Evolutionary conservation across 2,888 invertebrate genomes (phyloP).

Genomic region (Drosophila prolongata): DNA sequence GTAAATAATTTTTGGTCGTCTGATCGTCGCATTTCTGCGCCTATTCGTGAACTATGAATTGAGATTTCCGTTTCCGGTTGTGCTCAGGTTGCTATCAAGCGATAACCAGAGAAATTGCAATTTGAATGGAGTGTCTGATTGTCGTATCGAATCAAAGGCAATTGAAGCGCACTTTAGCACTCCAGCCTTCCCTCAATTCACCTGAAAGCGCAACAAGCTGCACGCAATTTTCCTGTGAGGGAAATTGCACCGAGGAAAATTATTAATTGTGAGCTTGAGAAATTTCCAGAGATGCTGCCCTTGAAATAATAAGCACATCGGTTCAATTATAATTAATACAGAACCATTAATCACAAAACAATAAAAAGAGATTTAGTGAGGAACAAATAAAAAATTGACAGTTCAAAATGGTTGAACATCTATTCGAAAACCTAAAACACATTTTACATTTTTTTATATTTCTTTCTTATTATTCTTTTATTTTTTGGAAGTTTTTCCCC

Average conservation of each 20-base stretch:
- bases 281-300: neutral
- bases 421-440: no score
- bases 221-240: conserved; percentile 33
- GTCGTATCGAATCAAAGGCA: conserved; percentile 41
- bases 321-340: no score
- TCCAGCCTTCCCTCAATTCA: conserved; percentile 5
- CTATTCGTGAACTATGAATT: conserved; percentile 11
- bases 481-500: neutral
- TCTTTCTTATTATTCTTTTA: neutral
- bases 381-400: no score
- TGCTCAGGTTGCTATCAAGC: conserved; percentile 19
- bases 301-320: neutral
- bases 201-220: conserved; percentile 29
- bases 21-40: neutral
- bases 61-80: conserved; percentile 41
- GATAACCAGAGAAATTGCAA: conserved; percentile 40
- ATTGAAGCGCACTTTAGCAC: conserved; percentile 22
- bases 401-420: no score
- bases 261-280: neutral
- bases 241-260: conserved; percentile 61
- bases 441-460: no score
- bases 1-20: no score
- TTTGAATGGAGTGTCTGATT: conserved; percentile 31
- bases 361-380: no score
- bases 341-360: no score